Base-by-base conservation (phyloP, 2,113 vertebrate species). In the Rutilus rutilus region DNA sequence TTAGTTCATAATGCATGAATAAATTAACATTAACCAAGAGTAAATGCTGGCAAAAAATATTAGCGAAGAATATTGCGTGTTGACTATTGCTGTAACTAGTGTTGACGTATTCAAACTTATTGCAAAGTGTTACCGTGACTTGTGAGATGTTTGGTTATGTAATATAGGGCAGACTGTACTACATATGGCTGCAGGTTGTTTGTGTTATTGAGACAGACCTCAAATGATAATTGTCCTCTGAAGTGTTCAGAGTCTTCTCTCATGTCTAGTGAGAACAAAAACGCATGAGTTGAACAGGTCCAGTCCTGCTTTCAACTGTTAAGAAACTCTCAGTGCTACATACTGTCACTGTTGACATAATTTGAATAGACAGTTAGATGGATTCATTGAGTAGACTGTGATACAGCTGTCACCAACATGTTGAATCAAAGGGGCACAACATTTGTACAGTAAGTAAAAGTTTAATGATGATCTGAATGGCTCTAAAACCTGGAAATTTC, bases 151-250 rank as follows among this genome's bases (percentile, higher is more conserved):
- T 36, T 69, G 9, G 36, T 42, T 60, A 8, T 79, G 54, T 60
- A 60, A 78, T 23, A 15, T 33, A 39, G 54, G 6, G 33, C 5
- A 78, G 77, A 25, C 67, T 42, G 9, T n/a, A 57, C 27, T 33
- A 15, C 64, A 60, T 42, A 33, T 78, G 77, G 0, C 33, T 78
- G 11, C 30, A 60, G 23, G 54, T 62, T 36, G 39, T 60, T 79
- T 79, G 77, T 62, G 77, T 39, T 79, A 15, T 60, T 78, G 5
- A 79, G 42, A 79, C 21, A n/a, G 77, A 59, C 30, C 76, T 39
- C 36, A 39, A n/a, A 59, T 33, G 54, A 17, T 33, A 21, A n/a
- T 60, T 23, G 10, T 59, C 30, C 33, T 25, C 14, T 36, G 17
- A 23, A 36, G 50, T 78, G 50, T 57, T 12, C 10, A 39, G 76